Evolutionary conservation across 2,888 invertebrate species (phyloP), one percentile per base, ranked within the genome.

Genomic region (Idaea biselata): DNA sequence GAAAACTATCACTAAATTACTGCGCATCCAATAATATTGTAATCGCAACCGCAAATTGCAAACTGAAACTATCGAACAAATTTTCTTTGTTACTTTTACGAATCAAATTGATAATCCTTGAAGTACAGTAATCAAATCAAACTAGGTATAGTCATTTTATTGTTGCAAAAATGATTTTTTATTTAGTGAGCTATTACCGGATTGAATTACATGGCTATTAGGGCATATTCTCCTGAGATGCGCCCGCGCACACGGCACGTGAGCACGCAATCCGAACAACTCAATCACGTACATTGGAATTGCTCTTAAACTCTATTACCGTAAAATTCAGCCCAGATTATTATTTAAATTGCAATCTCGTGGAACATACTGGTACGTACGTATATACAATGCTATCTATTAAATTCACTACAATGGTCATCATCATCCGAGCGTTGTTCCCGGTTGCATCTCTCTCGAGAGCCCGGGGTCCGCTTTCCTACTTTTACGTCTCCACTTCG

Each of bases 151-250:
- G 75, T 76, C 68, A 70, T 70, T 74, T 72, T 75, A 76, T 78
- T 79, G 71, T 72, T 66, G 68, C 69, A 61, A 74, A 74, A 76
- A 71, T 69, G 60, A 72, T 71, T 72, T 76, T 76, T 68, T n/a
- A 72, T 69, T 64, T 58, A 58, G 17, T 18, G 63, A 17, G 54
- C 59, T 75, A 75, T 74, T 70, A 73, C 73, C 70, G 73, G 80
- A 82, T 86, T 80, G 80, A 84, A 86, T 86, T 86, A 85, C 84
- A 84, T 76, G 85, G 80, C 75, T 81, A 82, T 84, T 84, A 84
- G 78, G 79, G 75, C 75, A 80, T 80, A 83, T 83, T 83, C 70
- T 79, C 77, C 63, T 70, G 72, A 73, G 76, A 76, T 76, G 74
- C 74, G 75, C 72, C 65, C 68, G 75, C 75, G 65, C 65, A 63